Conservation (phyloP, 2,888 invertebrate species). For the Stramonita haemastoma region DNA sequence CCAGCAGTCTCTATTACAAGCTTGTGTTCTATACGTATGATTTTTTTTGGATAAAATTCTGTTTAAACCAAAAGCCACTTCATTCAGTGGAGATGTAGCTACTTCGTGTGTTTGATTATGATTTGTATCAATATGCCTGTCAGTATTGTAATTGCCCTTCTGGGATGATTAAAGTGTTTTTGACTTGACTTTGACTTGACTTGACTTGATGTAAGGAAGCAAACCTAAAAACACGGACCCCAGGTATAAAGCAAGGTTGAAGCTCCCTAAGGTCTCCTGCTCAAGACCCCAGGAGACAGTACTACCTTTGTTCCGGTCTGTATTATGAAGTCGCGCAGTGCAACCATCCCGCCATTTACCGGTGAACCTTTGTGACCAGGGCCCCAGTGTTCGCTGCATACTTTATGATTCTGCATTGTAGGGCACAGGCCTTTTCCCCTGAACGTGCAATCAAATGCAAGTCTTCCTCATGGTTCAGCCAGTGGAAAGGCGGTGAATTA, state of each 20-base stretch:
- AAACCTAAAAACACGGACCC: neutral
- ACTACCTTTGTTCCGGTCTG: neutral
- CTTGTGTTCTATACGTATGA: too few species aligned
- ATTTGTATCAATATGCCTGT: too few species aligned
- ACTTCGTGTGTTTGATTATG: too few species aligned
- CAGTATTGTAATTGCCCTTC: too few species aligned
- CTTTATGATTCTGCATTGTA: neutral
- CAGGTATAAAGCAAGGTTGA: neutral
- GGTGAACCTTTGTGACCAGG: constrained; percentile 20
- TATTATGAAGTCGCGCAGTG: neutral
- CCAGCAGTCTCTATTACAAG: too few species aligned
- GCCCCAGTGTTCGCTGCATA: neutral
- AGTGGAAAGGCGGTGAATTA: constrained; percentile 3
- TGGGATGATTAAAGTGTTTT: too few species aligned
- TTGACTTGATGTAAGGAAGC: too few species aligned
- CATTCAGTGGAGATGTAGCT: too few species aligned
- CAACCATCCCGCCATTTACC: constrained; percentile 28
- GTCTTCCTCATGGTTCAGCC: constrained; percentile 15
- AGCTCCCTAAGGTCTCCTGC: neutral
- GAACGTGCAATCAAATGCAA: neutral
- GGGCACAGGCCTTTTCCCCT: neutral
- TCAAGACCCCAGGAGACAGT: neutral
- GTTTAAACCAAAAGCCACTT: too few species aligned
- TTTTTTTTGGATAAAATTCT: too few species aligned
- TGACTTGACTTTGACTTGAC: too few species aligned